Evolutionary conservation across 2,113 vertebrate genomes (phyloP).

Genomic region (Xyliphius kryptos): DNA sequence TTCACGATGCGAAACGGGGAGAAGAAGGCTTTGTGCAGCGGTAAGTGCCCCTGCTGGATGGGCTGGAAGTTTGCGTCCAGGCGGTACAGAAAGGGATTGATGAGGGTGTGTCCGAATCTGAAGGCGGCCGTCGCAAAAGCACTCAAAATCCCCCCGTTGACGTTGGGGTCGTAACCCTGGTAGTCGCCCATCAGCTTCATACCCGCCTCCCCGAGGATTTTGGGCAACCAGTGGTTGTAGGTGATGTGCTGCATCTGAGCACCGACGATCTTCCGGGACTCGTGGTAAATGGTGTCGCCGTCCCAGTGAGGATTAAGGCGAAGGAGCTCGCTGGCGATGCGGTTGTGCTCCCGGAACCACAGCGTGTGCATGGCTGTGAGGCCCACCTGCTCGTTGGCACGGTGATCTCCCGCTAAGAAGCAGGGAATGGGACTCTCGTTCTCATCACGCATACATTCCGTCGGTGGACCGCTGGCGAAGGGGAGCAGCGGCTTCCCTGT

Average conservation of each 20-base stretch:
- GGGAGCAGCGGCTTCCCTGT: slow-evolving; percentile 92
- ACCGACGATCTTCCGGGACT: slow-evolving; percentile 92
- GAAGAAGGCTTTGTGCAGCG: slow-evolving; percentile 95
- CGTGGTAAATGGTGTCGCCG: slow-evolving; percentile 93
- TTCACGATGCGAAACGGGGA: slow-evolving; percentile 94
- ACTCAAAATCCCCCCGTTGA: slow-evolving; percentile 86
- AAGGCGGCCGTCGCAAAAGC: slow-evolving; percentile 95
- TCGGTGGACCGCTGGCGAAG: slow-evolving; percentile 87
- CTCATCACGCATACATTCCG: slow-evolving; percentile 94
- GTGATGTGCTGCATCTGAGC: slow-evolving; percentile 97
- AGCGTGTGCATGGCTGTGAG: slow-evolving; percentile 93
- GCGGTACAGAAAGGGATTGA: slow-evolving; percentile 89
- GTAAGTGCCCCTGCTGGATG: slow-evolving; percentile 83
- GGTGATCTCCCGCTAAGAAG: slow-evolving; percentile 93
- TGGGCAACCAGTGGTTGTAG: slow-evolving; percentile 93
- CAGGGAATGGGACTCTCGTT: slow-evolving; percentile 96
- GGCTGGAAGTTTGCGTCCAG: slow-evolving; percentile 84
- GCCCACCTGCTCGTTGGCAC: slow-evolving; percentile 90
- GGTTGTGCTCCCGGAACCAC: slow-evolving; percentile 97
- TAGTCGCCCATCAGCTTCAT: slow-evolving; percentile 83
- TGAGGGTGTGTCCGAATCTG: slow-evolving; percentile 93
- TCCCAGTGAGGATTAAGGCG: slow-evolving; percentile 95
- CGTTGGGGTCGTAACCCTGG: slow-evolving; percentile 80
- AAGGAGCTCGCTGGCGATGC: slow-evolving; percentile 83
- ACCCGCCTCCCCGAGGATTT: slow-evolving; percentile 89